A percentile compares a stretch with the other conserved stretches of the same genome.
These are phyloP conservation scores for Bos indicus DNA, from an alignment of 2,113 vertebrate species.

Conservation along the genomic window DNA sequence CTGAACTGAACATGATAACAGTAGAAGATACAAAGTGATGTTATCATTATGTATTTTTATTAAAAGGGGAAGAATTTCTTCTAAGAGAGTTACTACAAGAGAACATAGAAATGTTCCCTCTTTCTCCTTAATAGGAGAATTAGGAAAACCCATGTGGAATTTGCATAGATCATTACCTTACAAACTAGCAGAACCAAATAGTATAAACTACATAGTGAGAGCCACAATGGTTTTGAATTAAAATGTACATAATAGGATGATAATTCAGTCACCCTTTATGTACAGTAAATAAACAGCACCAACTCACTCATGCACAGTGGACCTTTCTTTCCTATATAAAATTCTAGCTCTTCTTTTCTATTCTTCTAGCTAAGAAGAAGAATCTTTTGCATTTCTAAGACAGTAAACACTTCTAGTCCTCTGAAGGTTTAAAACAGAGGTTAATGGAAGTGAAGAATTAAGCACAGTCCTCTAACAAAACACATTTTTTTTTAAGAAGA, in stretches of 20 bases:
- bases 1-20: neutral
- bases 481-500: slow-evolving; percentile 46
- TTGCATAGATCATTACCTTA: neutral
- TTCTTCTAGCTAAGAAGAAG: slow-evolving; percentile 62
- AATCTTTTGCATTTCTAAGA: slow-evolving; percentile 65
- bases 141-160: neutral
- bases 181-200: neutral
- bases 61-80: slow-evolving; percentile 64
- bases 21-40: neutral
- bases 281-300: neutral
- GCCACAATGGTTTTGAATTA: slow-evolving; percentile 44
- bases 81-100: slow-evolving; percentile 35
- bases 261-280: neutral
- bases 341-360: neutral
- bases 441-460: slow-evolving; percentile 73
- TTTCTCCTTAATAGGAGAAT: neutral
- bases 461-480: slow-evolving; percentile 46
- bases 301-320: neutral
- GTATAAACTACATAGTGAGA: neutral
- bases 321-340: neutral
- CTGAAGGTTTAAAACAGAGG: slow-evolving; percentile 71
- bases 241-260: slow-evolving; percentile 10
- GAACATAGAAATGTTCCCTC: neutral
- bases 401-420: slow-evolving; percentile 64
- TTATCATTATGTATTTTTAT: slow-evolving; percentile 58